phyloP scores from a whole-genome alignment of 2,888 invertebrate genomes.

The Chesias legatella region DNA sequence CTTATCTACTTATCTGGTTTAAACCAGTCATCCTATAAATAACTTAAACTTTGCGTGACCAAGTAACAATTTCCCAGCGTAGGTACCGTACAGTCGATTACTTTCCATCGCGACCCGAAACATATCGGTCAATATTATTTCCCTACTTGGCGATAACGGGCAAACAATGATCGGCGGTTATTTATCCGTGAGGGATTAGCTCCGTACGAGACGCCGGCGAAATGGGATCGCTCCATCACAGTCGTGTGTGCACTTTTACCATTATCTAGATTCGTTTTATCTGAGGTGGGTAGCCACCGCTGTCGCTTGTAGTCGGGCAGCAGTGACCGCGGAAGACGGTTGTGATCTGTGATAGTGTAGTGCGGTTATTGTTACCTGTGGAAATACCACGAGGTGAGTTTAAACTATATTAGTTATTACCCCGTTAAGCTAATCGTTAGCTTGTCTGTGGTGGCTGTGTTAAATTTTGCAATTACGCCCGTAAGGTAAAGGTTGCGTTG shows the following conservation, averaged over 20 bases:
- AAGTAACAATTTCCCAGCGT: background rate
- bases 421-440: too few relatives aligned
- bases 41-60: background rate
- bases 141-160: constrained; percentile 3
- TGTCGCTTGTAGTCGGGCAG: constrained; percentile 53
- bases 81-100: constrained; percentile 5
- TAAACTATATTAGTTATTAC: too few relatives aligned
- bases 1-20: too few relatives aligned
- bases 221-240: constrained; percentile 32
- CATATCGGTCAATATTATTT: constrained; percentile 28
- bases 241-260: constrained; percentile 56
- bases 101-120: constrained; percentile 23
- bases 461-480: too few relatives aligned
- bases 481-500: too few relatives aligned
- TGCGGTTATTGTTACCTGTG: constrained; percentile 31
- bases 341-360: constrained; percentile 28
- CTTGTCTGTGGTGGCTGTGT: too few relatives aligned
- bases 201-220: constrained; percentile 1
- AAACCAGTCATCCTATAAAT: too few relatives aligned
- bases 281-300: constrained; percentile 47
- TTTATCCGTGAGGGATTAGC: too few relatives aligned
- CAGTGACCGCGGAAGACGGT: constrained; percentile 52
- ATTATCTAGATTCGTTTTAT: constrained; percentile 72
- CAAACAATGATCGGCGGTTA: too few relatives aligned
- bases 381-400: constrained; percentile 25